Evolutionary conservation across 2,797 vertebrate genomes (phyloP), one percentile per base, ranked within the genome.

Genomic region (Taenioides sp.): DNA sequence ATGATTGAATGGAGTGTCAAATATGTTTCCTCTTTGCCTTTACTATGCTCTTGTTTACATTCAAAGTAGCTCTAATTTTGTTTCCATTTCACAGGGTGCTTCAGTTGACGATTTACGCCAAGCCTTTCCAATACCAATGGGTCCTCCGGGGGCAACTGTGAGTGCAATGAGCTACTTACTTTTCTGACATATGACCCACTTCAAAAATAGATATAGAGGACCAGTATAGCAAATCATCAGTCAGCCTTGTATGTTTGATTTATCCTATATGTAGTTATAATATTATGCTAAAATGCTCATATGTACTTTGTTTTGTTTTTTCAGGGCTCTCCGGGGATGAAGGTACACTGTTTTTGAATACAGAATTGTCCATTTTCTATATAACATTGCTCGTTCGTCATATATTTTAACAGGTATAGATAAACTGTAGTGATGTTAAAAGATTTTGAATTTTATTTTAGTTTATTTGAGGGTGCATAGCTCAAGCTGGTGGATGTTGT

Each of bases 41-140:
- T 16, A 7, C 49, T 20, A 20, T 50, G 20, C 20, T n/a, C 50
- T 20, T 20, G 18, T 52, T 52, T 52, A 22, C 10, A 23, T 55
- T 11, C 7, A 11, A 55, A 17, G 1, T 7, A 23, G 40, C 7
- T 16, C 22, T 65, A 27, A 65, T 25, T 43, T 28, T 27, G 23
- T 65, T 25, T 50, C 23, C 18, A 20, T 27, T 82, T 70, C 23
- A 28, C 72, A 94, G 94, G 88, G 88, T 0, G 85, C 91, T 67
- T 88, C 84, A 7, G 34, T 91, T 14, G 93, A 94, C 0, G 92
- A 93, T 23, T 76, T 92, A 40, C 87, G 91, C 54, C 80, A 93
- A 69, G 88, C 89, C 6, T 94, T 95, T 78, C 90, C 92, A 1
- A 72, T 93, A 67, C 91, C 94, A 3, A 91, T 93, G 93, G 94